A percentile compares a stretch with the other conserved stretches of the same genome.
Conservation (phyloP, 2,797 vertebrate species). For the Pteronotus mesoamericanus region DNA sequence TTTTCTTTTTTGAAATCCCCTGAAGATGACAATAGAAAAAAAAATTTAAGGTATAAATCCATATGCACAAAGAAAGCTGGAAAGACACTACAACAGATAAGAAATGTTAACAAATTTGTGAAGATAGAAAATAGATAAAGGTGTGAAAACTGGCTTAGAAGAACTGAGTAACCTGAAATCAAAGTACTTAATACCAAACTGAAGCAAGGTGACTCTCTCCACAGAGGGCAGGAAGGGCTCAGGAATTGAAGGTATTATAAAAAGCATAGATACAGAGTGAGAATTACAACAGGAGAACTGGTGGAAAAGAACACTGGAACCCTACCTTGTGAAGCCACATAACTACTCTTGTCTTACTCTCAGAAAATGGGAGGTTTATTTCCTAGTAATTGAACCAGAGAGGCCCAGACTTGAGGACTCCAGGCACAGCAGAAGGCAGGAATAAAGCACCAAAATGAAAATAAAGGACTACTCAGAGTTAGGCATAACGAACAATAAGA, state of each 20-base stretch:
- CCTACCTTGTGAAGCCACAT: background rate
- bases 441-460: background rate
- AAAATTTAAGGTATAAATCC: background rate
- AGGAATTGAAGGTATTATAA: background rate
- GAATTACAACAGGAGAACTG: background rate
- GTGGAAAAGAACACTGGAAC: background rate
- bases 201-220: background rate
- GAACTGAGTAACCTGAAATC: background rate
- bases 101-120: background rate
- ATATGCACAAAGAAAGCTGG: background rate
- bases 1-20: background rate
- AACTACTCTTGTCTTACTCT: background rate
- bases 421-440: background rate
- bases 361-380: background rate
- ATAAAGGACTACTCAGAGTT: background rate
- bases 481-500: background rate
- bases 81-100: background rate
- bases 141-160: background rate
- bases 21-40: background rate
- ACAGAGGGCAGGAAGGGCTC: background rate
- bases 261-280: background rate
- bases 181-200: background rate
- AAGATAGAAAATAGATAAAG: background rate
- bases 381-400: background rate
- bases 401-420: background rate